phyloP scores from a whole-genome alignment of 2,113 vertebrate genomes.

The Todiramphus chloris region DNA sequence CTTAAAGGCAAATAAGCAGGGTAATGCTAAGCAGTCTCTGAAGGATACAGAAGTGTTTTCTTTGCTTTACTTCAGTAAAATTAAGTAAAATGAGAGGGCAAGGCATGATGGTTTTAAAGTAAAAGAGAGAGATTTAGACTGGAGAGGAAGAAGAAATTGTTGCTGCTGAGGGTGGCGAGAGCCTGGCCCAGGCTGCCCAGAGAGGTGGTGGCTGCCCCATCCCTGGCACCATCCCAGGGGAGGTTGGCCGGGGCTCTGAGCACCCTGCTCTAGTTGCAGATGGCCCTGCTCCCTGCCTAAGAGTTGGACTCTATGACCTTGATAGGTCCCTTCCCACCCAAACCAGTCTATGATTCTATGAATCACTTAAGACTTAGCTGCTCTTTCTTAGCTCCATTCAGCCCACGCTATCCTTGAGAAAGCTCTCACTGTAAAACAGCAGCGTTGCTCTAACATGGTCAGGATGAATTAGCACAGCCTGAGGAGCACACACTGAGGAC shows the following conservation, averaged over 20 bases:
- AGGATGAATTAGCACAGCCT: not conserved
- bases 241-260: not conserved
- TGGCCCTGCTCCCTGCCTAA: not conserved
- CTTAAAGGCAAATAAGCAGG: not conserved
- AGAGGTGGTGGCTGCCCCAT: not conserved
- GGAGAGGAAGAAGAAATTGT: not conserved
- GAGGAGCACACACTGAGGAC: not conserved
- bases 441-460: not conserved
- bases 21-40: not conserved
- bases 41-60: not conserved
- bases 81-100: not conserved
- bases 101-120: not conserved
- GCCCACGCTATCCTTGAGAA: not conserved
- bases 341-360: not conserved
- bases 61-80: not conserved
- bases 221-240: not conserved
- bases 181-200: not conserved
- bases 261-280: not conserved
- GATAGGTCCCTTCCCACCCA: not conserved
- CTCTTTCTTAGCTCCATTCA: not conserved
- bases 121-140: not conserved
- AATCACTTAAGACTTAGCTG: not conserved
- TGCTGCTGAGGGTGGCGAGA: not conserved
- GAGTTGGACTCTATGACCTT: not conserved
- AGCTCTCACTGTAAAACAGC: not conserved